These are phyloP conservation scores for Oligia latruncula DNA, from an alignment of 2,888 invertebrate genomes.

Conservation along the genomic window DNA sequence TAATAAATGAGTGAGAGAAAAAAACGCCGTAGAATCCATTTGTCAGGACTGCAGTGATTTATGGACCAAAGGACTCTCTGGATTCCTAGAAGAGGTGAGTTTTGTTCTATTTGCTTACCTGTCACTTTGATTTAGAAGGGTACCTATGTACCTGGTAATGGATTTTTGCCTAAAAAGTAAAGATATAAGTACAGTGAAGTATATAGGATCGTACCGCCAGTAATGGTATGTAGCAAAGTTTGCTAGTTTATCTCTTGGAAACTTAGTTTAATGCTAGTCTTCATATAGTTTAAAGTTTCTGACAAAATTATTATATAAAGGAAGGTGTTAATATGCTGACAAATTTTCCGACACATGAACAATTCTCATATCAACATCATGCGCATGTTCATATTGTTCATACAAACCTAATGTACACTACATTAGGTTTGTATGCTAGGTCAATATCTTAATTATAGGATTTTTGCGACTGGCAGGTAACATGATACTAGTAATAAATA, in stretches of 20 bases:
- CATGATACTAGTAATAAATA: neutral
- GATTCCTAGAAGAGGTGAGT: constrained; percentile 88
- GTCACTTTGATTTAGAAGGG: constrained; percentile 88
- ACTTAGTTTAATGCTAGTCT: neutral
- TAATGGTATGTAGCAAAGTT: neutral
- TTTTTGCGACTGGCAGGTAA: neutral
- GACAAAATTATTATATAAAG: neutral
- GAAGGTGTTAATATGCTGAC: neutral
- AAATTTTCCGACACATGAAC: too few relatives aligned
- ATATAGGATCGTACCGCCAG: neutral
- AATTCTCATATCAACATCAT: neutral
- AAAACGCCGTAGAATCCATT: constrained; percentile 89
- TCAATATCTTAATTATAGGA: constrained; percentile 29
- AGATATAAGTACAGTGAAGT: constrained; percentile 42
- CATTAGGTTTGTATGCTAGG: constrained; percentile 5
- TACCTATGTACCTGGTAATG: constrained; percentile 68
- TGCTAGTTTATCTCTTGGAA: neutral
- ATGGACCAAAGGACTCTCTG: constrained; percentile 86
- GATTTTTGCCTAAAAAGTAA: constrained; percentile 58
- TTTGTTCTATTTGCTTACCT: constrained; percentile 90
- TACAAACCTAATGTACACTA: neutral
- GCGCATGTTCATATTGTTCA: too few relatives aligned
- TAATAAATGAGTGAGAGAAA: constrained; percentile 89
- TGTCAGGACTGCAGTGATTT: constrained; percentile 89
- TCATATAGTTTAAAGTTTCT: neutral